Evolutionary conservation across 2,113 vertebrate genomes (phyloP).

Genomic region (Ramphastos sulfuratus): DNA sequence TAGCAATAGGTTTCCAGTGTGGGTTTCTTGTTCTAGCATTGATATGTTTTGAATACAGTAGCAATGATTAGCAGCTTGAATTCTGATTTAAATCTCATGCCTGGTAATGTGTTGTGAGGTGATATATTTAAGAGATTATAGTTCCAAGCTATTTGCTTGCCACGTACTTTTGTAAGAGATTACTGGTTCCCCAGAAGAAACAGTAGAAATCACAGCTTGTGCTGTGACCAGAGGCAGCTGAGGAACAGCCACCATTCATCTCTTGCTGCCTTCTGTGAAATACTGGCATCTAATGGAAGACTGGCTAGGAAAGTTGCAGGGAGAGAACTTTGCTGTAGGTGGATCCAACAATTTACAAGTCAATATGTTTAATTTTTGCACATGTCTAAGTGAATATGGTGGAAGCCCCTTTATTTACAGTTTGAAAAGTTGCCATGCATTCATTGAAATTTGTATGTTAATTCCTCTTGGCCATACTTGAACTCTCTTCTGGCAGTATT

Average conservation of each 20-base stretch:
- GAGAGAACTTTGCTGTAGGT: not conserved
- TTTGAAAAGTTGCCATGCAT: not conserved
- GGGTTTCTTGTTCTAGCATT: not conserved
- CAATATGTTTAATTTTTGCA: fast-evolving
- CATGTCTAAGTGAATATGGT: not conserved
- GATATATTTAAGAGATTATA: not conserved
- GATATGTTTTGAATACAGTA: not conserved
- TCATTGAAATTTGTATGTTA: not conserved
- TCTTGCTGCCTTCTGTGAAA: not conserved
- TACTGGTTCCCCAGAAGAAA: not conserved
- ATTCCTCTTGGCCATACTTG: not conserved
- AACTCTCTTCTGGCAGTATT: not conserved
- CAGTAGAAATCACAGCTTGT: not conserved
- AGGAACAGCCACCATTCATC: not conserved
- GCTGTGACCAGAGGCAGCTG: not conserved
- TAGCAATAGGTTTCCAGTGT: not conserved
- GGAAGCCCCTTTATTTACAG: not conserved
- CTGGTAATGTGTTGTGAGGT: not conserved
- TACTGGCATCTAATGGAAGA: not conserved
- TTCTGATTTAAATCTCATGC: not conserved
- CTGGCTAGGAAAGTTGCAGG: not conserved
- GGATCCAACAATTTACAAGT: not conserved
- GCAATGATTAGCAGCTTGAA: not conserved
- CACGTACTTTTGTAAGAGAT: not conserved
- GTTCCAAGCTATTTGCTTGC: not conserved